phyloP scores from a whole-genome alignment of 92 coral and sea anemone species.

The Porites rus region DNA sequence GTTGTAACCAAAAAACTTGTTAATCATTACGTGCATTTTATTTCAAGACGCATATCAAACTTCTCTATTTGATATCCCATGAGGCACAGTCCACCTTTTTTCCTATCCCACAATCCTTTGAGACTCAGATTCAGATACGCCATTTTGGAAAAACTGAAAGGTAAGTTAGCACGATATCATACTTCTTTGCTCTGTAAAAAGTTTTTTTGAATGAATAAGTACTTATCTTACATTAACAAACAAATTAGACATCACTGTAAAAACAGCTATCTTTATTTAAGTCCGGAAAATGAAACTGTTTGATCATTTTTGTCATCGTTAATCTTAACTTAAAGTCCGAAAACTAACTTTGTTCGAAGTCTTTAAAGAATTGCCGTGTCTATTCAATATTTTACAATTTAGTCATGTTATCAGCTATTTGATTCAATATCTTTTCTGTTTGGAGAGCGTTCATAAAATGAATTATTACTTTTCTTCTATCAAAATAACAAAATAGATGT shows the following conservation, averaged over 20 bases:
- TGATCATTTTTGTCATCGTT: neutral
- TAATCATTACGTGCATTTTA: neutral
- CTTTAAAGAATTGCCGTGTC: slow-evolving; percentile 9
- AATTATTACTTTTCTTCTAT: slow-evolving; percentile 1
- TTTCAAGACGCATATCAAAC: slow-evolving; percentile 8
- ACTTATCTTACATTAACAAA: slow-evolving; percentile 6
- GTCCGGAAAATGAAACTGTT: neutral
- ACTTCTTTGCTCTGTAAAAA: neutral
- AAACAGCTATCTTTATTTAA: slow-evolving; percentile 1
- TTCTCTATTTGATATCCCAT: slow-evolving; percentile 6
- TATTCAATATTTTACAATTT: slow-evolving; percentile 5
- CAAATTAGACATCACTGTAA: slow-evolving; percentile 10
- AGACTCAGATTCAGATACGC: slow-evolving; percentile 16
- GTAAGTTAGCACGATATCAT: neutral
- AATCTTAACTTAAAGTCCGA: neutral
- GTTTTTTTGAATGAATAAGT: slow-evolving; percentile 4
- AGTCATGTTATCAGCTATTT: slow-evolving; percentile 17
- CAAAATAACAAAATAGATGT: slow-evolving; percentile 8
- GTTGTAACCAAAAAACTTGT: neutral
- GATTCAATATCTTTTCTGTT: slow-evolving; percentile 10
- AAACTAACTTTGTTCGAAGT: neutral
- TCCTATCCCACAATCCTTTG: slow-evolving; percentile 11
- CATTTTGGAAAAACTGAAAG: slow-evolving; percentile 16
- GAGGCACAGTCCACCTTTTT: slow-evolving; percentile 4
- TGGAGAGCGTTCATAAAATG: slow-evolving; percentile 7